Evolutionary conservation across 2,888 invertebrate species (phyloP).

Genomic region (Altica lythri): DNA sequence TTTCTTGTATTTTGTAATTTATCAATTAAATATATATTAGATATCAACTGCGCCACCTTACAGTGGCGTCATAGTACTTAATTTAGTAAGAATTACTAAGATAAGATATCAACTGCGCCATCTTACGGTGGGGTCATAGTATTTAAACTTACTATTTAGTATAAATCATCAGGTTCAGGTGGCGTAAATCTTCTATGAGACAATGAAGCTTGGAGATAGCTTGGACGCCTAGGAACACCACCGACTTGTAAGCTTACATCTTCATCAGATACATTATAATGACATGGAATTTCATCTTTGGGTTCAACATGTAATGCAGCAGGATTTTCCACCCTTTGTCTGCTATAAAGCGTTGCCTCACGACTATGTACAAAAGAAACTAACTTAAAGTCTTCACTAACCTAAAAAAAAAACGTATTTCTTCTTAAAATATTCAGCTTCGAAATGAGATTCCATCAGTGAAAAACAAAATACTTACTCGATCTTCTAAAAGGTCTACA

Average conservation of each 20-base stretch:
- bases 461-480: slow-evolving; percentile 50
- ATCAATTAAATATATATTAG: too few relatives aligned
- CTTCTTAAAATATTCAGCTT: neutral
- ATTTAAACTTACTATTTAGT: too few relatives aligned
- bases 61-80: too few relatives aligned
- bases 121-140: too few relatives aligned
- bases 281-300: slow-evolving; percentile 34
- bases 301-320: slow-evolving; percentile 43
- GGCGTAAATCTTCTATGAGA: slow-evolving; percentile 37
- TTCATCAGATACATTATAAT: slow-evolving; percentile 46
- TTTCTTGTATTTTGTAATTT: too few relatives aligned
- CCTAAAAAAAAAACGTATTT: slow-evolving; percentile 3
- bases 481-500: slow-evolving; percentile 61
- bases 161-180: slow-evolving; percentile 16
- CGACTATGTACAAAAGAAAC: slow-evolving; percentile 69
- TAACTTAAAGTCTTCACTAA: slow-evolving; percentile 61
- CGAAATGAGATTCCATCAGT: neutral
- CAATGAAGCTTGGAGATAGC: slow-evolving; percentile 39
- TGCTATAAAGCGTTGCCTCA: slow-evolving; percentile 45
- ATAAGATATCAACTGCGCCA: too few relatives aligned
- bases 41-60: too few relatives aligned
- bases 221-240: slow-evolving; percentile 40
- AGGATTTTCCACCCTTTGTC: slow-evolving; percentile 46
- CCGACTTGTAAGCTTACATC: slow-evolving; percentile 46
- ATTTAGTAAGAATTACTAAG: too few relatives aligned